Conservation (phyloP, 1,140 invertebrate species). For the Triops longicaudatus region DNA sequence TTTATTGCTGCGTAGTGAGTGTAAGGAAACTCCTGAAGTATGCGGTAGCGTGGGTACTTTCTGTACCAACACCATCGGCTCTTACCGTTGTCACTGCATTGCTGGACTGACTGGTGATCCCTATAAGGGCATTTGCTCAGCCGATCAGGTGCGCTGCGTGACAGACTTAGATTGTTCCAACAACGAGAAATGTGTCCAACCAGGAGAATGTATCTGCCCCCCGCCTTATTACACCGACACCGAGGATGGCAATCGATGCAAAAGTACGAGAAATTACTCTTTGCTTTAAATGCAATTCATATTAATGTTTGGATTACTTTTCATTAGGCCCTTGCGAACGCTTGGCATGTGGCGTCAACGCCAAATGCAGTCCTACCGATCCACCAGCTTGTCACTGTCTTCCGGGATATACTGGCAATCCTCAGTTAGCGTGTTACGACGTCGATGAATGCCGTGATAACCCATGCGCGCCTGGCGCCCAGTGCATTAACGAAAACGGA, state of each 20-base stretch:
- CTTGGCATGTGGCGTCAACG: slow-evolving; percentile 77
- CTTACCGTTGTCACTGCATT: slow-evolving; percentile 72
- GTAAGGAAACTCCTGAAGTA: slow-evolving; percentile 55
- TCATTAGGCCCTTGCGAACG: slow-evolving; percentile 61
- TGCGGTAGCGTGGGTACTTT: slow-evolving; percentile 76
- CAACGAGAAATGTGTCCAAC: slow-evolving; percentile 83
- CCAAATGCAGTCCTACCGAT: slow-evolving; percentile 80
- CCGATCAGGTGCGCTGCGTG: slow-evolving; percentile 67
- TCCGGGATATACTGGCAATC: slow-evolving; percentile 71
- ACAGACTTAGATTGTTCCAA: slow-evolving; percentile 69
- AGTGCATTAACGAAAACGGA: slow-evolving; percentile 76
- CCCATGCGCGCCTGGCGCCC: slow-evolving; percentile 74
- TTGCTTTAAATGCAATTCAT: not conserved
- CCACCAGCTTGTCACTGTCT: slow-evolving; percentile 80
- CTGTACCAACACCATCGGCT: slow-evolving; percentile 69
- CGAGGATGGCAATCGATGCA: slow-evolving; percentile 69
- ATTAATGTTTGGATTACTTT: not conserved
- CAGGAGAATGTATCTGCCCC: slow-evolving; percentile 78
- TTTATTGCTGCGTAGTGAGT: slow-evolving; percentile 52
- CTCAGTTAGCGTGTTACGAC: slow-evolving; percentile 69
- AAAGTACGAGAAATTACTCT: slow-evolving; percentile 44
- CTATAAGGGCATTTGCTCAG: slow-evolving; percentile 57
- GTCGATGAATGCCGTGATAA: slow-evolving; percentile 67
- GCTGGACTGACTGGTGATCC: slow-evolving; percentile 56
- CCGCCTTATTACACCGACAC: slow-evolving; percentile 77